Base-by-base conservation (phyloP, 2,797 vertebrate species). In the Aphelocoma californica region DNA sequence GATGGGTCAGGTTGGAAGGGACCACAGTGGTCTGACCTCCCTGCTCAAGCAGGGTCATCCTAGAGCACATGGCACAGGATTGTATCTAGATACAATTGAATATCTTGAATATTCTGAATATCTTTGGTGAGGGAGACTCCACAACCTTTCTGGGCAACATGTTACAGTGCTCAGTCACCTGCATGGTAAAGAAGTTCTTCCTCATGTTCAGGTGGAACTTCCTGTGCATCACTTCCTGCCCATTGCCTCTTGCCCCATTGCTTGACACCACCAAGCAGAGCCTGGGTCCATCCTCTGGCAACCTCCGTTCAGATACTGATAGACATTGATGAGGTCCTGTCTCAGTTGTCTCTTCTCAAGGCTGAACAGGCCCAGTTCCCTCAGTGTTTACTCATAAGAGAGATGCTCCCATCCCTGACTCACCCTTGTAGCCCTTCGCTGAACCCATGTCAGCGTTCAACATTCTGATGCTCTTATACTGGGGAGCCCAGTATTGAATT, bases 331-430 rank as follows among this genome's bases (percentile, higher is more conserved):
- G 32, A 34, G 10, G 20, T 16, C 10, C 4, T 4, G 3, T 62
- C 62, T 45, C 44, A 64, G 32, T 4, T 0, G 0, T 29, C 36
- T 75, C 44, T 50, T 77, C 13, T 50, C 0, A 0, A 45, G 38
- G 14, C 28, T 90, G 42, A 42, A 12, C 14, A 40, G 28, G 12
- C 8, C 12, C 29, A 78, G 12, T 6, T 77, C n/a, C 24, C 25
- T 57, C 45, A 71, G 18, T 4, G 6, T 58, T 3, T 42, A 29
- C n/a, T 32, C 28, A 5, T 9, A 10, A 8, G 13, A n/a, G 34
- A 60, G n/a, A 32, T 36, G 12, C 9, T 53, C 9, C 25, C 2
- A 1, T 15, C 25, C 19, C 25, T 29, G 16, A 29, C n/a, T 18
- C 15, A 65, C 2, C 29, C 45, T 58, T 19, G 21, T 5, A 45